Conservation (phyloP, 2,797 vertebrate species). For the Lepidocolaptes lacrymiger region DNA sequence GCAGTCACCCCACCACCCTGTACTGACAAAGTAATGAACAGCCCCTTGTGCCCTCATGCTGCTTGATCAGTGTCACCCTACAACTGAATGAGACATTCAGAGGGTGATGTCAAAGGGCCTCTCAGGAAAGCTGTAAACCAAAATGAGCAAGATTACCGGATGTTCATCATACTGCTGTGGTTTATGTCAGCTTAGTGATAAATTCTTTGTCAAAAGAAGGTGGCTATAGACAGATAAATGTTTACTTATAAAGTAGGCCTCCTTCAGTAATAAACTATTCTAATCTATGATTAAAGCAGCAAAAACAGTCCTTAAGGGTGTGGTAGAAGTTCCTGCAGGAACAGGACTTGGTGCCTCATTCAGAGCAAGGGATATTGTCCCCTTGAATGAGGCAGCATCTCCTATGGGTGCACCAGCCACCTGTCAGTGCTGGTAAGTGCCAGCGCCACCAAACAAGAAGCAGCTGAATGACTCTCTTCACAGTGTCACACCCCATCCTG, state of each 20-base stretch:
- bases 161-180: neutral
- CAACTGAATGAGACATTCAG: accelerated
- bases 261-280: neutral
- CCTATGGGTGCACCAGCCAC: neutral
- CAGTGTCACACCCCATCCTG: neutral
- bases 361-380: neutral
- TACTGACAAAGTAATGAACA: neutral
- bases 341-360: neutral
- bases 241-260: neutral
- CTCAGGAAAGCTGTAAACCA: neutral
- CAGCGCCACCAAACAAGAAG: neutral
- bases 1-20: neutral
- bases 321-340: neutral
- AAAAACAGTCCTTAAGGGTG: neutral
- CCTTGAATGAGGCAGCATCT: neutral
- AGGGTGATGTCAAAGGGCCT: neutral
- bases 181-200: neutral
- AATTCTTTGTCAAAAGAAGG: neutral
- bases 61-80: neutral
- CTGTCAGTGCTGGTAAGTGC: neutral
- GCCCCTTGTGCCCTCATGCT: neutral
- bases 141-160: neutral
- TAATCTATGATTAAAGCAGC: neutral
- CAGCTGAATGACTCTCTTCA: neutral
- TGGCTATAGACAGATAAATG: neutral